Percentiles rank a stretch among this genome's conserved stretches.
These are phyloP conservation scores for Mycetomoellerius zeteki DNA, from an alignment of 1,140 invertebrate genomes.

Conservation along the genomic window DNA sequence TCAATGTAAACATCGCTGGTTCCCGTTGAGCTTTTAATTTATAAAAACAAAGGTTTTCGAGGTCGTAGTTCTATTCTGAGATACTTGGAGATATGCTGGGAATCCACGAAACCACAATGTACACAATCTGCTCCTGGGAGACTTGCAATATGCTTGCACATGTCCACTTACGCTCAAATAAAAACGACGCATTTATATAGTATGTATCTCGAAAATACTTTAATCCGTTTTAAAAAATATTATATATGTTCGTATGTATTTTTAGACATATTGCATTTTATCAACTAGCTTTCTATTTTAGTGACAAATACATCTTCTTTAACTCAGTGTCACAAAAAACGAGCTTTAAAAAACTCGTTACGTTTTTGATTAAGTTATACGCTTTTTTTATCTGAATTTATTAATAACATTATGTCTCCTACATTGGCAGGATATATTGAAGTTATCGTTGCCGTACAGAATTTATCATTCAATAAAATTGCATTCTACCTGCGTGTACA, in stretches of 20 bases:
- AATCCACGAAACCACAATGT: conserved; percentile 2
- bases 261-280: background rate
- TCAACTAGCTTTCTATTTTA: background rate
- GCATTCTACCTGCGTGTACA: background rate
- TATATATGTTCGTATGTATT: background rate
- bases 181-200: background rate
- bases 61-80: background rate
- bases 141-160: conserved; percentile 9
- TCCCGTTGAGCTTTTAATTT: conserved; percentile 59
- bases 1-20: conserved; percentile 10
- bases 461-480: conserved; percentile 40
- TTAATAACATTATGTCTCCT: conserved; percentile 4
- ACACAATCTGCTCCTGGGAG: conserved; percentile 16
- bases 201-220: background rate
- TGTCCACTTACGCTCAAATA: background rate
- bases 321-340: background rate
- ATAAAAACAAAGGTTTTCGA: conserved; percentile 39
- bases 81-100: background rate
- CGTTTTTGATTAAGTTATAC: background rate
- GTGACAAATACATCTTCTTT: background rate
- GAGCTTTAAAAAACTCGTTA: background rate
- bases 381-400: conserved; percentile 15
- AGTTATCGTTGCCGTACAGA: background rate
- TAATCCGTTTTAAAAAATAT: conserved; percentile 24
- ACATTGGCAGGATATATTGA: background rate